Percentiles rank a stretch among this genome's conserved stretches.
Evolutionary conservation across 1,140 invertebrate genomes (phyloP).

Genomic region (Euglossa dilemma): DNA sequence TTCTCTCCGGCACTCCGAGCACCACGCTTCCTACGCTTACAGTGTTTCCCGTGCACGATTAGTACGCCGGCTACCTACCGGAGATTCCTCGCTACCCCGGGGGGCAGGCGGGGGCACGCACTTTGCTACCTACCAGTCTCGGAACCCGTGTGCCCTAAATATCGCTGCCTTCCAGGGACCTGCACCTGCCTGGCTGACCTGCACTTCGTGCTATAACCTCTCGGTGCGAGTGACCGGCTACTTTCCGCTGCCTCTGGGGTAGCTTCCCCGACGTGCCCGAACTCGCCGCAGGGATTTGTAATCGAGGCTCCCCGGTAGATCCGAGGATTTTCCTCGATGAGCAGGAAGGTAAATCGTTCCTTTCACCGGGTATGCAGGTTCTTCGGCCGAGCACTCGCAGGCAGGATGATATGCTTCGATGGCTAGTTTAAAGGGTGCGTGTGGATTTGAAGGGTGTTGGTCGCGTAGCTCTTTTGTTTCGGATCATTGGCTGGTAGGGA

Average conservation of each 20-base stretch:
- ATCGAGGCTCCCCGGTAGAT: neutral
- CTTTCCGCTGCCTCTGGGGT: neutral
- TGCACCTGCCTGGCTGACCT: conserved; percentile 30
- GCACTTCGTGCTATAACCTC: neutral
- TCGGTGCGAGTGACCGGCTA: neutral
- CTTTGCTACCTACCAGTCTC: neutral
- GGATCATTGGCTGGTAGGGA: neutral
- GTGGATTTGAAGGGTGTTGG: too few relatives aligned
- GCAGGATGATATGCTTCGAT: neutral
- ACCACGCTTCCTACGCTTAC: too few relatives aligned
- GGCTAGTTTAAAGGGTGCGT: neutral
- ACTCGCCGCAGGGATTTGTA: neutral
- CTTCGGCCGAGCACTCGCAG: neutral
- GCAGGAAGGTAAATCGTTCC: neutral
- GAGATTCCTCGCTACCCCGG: neutral
- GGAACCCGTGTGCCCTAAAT: conserved; percentile 7
- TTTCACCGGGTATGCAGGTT: neutral
- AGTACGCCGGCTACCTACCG: neutral
- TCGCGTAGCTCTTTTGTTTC: neutral
- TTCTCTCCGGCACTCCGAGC: too few relatives aligned
- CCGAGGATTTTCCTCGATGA: neutral
- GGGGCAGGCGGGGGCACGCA: neutral
- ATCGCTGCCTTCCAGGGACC: neutral
- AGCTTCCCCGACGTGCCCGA: neutral
- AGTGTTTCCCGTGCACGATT: conserved; percentile 7